Conservation (phyloP, 2,113 vertebrate genomes). For the Carettochelys insculpta region DNA sequence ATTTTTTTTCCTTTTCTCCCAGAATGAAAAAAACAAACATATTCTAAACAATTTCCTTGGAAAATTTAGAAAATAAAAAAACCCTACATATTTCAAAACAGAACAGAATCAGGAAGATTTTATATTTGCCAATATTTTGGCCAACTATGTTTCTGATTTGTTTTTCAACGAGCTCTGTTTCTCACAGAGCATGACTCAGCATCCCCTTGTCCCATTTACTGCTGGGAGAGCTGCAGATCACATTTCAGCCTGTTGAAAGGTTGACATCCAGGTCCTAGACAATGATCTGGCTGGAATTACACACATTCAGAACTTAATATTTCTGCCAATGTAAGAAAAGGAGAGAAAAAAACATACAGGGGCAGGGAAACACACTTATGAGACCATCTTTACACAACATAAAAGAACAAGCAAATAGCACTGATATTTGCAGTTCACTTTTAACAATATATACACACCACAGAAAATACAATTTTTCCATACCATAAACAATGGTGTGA, state of each 20-base stretch:
- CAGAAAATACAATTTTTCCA: accelerated
- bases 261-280: not conserved
- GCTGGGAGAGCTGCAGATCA: not conserved
- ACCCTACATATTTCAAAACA: constrained; percentile 25
- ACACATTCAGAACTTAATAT: not conserved
- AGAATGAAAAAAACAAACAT: no score
- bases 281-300: not conserved
- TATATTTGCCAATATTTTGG: constrained; percentile 33
- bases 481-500: not conserved
- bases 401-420: not conserved
- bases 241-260: accelerated
- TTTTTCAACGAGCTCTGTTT: not conserved
- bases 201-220: not conserved
- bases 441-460: not conserved
- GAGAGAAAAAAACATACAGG: not conserved
- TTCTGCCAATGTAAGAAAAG: not conserved
- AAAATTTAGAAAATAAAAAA: constrained; percentile 14
- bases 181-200: accelerated
- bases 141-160: constrained; percentile 32
- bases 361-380: not conserved
- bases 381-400: not conserved
- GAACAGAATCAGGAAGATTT: no score
- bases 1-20: not conserved
- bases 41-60: constrained; percentile 40
- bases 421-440: not conserved